phyloP scores from a whole-genome alignment of 2,888 invertebrate species.

The Crocallis elinguaria region DNA sequence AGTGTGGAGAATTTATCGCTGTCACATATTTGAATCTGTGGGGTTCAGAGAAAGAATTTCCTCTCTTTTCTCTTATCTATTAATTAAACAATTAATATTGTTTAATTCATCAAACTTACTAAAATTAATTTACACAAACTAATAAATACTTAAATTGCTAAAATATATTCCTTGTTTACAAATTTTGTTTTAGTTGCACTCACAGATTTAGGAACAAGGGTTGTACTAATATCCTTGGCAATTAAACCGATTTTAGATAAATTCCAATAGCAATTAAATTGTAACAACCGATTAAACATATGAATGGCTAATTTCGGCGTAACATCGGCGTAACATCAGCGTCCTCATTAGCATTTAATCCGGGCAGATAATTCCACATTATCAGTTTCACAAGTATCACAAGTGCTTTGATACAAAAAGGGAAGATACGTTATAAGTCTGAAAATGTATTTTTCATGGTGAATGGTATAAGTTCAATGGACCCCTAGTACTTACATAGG shows the following conservation, averaged over 20 bases:
- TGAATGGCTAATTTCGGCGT: conserved; percentile 14
- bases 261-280: conserved; percentile 3
- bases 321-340: background rate
- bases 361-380: conserved; percentile 47
- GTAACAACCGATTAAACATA: conserved; percentile 12
- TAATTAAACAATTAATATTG: too few species aligned
- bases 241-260: conserved; percentile 1
- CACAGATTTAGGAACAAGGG: too few species aligned
- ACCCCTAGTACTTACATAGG: too few species aligned
- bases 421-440: background rate
- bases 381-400: conserved; percentile 66
- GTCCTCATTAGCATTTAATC: conserved; percentile 28
- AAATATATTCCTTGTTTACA: too few species aligned
- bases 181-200: background rate
- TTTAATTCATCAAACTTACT: too few species aligned
- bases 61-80: too few species aligned
- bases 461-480: background rate
- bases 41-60: too few species aligned
- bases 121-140: too few species aligned
- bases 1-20: too few species aligned
- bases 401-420: conserved; percentile 7
- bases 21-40: too few species aligned
- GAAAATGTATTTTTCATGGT: background rate
- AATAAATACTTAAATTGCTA: too few species aligned
- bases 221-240: background rate